A percentile compares a stretch with the other conserved stretches of the same genome.
Conservation (phyloP, 37 sponge, comb jelly and placozoan species). For the Axinella damicornis region DNA sequence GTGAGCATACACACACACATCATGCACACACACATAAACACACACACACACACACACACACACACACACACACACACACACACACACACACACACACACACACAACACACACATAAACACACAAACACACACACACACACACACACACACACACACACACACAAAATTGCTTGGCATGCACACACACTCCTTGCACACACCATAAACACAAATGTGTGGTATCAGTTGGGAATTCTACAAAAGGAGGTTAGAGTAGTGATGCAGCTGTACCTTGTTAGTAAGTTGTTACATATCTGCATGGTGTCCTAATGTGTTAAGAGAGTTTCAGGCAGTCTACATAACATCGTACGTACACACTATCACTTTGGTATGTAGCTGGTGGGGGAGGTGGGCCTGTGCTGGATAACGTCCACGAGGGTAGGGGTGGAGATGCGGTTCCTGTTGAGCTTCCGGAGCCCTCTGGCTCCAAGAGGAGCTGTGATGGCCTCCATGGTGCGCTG, state of each 20-base stretch:
- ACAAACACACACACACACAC: not conserved
- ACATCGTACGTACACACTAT: no score
- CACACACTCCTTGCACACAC: not conserved
- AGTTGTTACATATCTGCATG: no score
- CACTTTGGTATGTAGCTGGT: not conserved
- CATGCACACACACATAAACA: not conserved
- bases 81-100: conserved; percentile 4
- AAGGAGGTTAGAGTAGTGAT: no score
- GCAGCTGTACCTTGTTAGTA: no score
- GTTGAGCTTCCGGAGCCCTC: conserved; percentile 79
- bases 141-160: not conserved
- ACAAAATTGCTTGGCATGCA: no score
- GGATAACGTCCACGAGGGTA: conserved; percentile 36
- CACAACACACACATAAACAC: conserved; percentile 9
- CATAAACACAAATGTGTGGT: not conserved
- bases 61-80: not conserved
- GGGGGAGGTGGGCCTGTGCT: not conserved
- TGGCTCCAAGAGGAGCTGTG: conserved; percentile 61
- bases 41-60: not conserved
- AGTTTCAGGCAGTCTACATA: no score
- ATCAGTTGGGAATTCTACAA: no score
- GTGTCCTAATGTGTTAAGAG: no score
- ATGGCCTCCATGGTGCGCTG: conserved; percentile 75
- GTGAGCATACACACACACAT: no score
- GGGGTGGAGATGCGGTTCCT: conserved; percentile 43